A percentile compares a stretch with the other conserved stretches of the same genome.
phyloP scores from a whole-genome alignment of 2,888 invertebrate species.

The Tineola bisselliella region DNA sequence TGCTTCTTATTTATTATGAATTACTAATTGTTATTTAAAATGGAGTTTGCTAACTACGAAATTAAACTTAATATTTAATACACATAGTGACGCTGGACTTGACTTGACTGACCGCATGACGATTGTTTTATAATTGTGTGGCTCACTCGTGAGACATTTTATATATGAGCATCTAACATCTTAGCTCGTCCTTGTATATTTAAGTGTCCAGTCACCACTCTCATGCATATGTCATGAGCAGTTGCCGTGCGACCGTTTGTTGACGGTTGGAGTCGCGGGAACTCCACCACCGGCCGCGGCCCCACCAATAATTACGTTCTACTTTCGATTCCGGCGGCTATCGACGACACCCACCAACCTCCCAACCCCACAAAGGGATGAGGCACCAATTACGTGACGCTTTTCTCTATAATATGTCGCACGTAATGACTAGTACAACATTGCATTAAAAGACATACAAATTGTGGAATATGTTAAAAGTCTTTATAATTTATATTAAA shows the following conservation, averaged over 20 bases:
- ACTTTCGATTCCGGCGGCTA: constrained; percentile 53
- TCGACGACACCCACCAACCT: constrained; percentile 39
- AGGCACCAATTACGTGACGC: constrained; percentile 52
- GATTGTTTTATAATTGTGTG: too few species aligned
- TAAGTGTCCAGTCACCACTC: constrained; percentile 49
- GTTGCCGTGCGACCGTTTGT: constrained; percentile 66
- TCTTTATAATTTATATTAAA: too few species aligned
- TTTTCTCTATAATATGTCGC: constrained; percentile 36
- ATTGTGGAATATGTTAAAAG: constrained; percentile 2
- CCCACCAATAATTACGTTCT: constrained; percentile 54
- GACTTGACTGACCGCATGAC: too few species aligned
- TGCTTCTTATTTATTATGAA: not conserved
- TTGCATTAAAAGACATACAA: not conserved
- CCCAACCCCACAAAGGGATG: constrained; percentile 38
- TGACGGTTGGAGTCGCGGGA: constrained; percentile 58
- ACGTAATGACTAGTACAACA: constrained; percentile 29
- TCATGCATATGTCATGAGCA: constrained; percentile 68
- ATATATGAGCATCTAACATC: constrained; percentile 59
- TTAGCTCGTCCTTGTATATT: constrained; percentile 62
- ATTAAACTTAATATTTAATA: too few species aligned
- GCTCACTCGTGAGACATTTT: constrained; percentile 25
- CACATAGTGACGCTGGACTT: too few species aligned
- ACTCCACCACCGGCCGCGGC: constrained; percentile 41
- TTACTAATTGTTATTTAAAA: not conserved
- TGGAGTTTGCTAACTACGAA: too few species aligned